Conservation (phyloP, 2,888 invertebrate species). For the Papilio gigon region DNA sequence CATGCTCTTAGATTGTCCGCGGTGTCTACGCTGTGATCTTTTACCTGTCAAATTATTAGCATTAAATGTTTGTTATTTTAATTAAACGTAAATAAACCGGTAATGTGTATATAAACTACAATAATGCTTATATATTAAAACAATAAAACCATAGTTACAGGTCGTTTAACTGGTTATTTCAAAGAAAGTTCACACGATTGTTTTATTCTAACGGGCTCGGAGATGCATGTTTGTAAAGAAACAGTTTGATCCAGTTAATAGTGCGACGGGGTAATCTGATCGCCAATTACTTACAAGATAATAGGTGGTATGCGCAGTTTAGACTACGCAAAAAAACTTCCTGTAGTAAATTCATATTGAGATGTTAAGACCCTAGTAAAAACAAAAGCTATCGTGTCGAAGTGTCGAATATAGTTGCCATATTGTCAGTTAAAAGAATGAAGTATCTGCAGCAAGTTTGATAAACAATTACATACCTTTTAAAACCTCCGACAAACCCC, state of each 20-base stretch:
- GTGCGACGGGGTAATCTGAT: constrained; percentile 1
- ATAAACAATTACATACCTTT: too few species aligned
- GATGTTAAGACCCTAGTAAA: too few species aligned
- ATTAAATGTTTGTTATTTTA: too few species aligned
- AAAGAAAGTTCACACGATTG: constrained; percentile 5
- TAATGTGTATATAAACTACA: not conserved
- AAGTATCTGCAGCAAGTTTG: too few species aligned
- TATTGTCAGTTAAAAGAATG: too few species aligned
- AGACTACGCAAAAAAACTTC: too few species aligned
- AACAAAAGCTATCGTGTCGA: too few species aligned
- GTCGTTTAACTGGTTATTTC: constrained; percentile 27
- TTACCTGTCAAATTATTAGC: not conserved
- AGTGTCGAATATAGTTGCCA: too few species aligned
- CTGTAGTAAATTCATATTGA: too few species aligned
- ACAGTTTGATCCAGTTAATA: constrained; percentile 6
- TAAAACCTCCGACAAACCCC: too few species aligned
- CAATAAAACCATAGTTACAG: constrained; percentile 12
- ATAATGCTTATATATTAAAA: not conserved
- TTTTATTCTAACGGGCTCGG: constrained; percentile 3
- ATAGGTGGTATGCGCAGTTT: not conserved
- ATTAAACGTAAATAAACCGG: too few species aligned
- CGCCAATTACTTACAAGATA: not conserved
- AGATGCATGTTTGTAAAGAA: not conserved
- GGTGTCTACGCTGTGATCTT: not conserved
- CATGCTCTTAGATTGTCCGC: too few species aligned